Base-by-base conservation (phyloP, 2,888 invertebrate species). In the Andrena flavipes region DNA sequence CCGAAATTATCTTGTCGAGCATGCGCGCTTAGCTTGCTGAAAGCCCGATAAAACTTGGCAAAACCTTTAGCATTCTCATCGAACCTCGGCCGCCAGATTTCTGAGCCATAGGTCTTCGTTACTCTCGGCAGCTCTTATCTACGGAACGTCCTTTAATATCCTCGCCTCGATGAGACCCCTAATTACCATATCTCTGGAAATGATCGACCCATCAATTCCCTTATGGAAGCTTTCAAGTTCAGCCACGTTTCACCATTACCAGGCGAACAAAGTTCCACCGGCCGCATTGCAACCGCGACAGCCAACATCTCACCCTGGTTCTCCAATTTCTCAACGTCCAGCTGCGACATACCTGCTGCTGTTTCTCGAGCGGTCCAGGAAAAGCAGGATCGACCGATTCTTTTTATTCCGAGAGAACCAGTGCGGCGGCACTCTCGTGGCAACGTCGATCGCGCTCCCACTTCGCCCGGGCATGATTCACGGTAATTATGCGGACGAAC, bases 401-500 rank as follows among this genome's bases (percentile, higher is more conserved):
- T 68, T 68, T 68, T 68, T 68, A 30, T 35, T 35, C 26, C 33
- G 16, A 2, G 6, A 30, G 65, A 48, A 68, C 30, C 51, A 20
- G 33, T 16, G 49, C 1, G 56, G 42, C 42, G 26, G 56, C n/a
- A 8, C 63, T 29, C 20, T 16, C 6, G 20, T 3, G 48, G 42
- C 48, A 42, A 10, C 59, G 42, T 70, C 69, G 69, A 70, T 70
- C 69, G 48, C 16, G 29, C 59, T 42, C n/a, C 48, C 69, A 35
- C 63, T 48, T 30, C 69, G 2, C 13, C 68, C n/a, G 35, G 13
- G 49, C 49, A 68, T 56, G 59, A 13, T 75, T 67, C 62, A 26
- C 62, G 59, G 51, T 79, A 84, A 87, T 84, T 84, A 84, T 82
- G 77, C 85, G 79, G 73, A 76, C 69, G 42, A 71, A 65, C 63